These are phyloP conservation scores for Cochlearius cochlearius DNA, from an alignment of 2,113 vertebrate species.

Conservation along the genomic window DNA sequence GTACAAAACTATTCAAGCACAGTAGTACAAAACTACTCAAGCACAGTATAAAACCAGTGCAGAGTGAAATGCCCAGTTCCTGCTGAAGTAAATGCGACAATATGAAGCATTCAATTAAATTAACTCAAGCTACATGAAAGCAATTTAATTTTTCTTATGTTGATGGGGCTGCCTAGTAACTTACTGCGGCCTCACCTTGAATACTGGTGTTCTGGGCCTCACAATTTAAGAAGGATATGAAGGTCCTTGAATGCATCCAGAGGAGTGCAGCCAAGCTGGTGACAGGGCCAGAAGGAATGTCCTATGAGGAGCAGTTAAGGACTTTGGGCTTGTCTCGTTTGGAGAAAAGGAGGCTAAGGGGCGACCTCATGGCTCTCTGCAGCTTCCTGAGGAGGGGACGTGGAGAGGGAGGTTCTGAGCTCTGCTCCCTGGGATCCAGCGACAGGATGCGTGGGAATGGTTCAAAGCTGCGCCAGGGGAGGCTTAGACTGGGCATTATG, in stretches of 20 bases:
- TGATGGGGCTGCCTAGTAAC: not conserved
- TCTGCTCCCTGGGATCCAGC: not conserved
- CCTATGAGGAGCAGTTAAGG: not conserved
- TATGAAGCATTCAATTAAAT: not conserved
- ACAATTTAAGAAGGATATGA: not conserved
- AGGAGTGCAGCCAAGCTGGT: not conserved
- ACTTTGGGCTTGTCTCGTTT: not conserved
- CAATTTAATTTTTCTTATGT: not conserved
- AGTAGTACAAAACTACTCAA: not conserved
- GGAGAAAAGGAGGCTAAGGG: not conserved
- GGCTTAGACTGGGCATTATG: not conserved
- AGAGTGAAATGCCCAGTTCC: not conserved
- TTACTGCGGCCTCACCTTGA: not conserved
- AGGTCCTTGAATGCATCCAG: not conserved
- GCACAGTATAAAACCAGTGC: not conserved
- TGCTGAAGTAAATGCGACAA: not conserved
- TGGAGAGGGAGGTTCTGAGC: not conserved
- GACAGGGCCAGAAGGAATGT: not conserved
- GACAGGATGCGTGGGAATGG: not conserved
- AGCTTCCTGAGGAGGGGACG: not conserved
- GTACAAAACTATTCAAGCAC: not conserved
- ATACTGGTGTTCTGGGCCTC: not conserved
- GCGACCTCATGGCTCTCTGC: not conserved
- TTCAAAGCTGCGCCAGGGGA: not conserved
- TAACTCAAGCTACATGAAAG: not conserved